phyloP scores from a whole-genome alignment of 2,888 invertebrate species.

The Theretra japonica region DNA sequence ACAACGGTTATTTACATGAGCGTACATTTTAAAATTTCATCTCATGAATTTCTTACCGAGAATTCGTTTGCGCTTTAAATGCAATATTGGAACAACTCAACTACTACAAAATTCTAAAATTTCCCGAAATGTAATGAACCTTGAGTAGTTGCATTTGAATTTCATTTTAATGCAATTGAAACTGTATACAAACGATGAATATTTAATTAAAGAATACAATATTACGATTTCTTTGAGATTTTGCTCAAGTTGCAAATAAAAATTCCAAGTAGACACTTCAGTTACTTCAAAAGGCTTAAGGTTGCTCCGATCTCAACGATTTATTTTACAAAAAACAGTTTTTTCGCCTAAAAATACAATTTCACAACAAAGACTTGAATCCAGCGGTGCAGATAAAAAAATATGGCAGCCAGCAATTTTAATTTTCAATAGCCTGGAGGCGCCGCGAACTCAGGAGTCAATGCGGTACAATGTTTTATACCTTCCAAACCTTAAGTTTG shows the following conservation, averaged over 20 bases:
- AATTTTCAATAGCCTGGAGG: slow-evolving; percentile 80
- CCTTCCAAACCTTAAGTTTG: slow-evolving; percentile 53
- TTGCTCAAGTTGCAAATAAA: neutral
- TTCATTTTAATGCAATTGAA: no score
- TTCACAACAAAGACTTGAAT: slow-evolving; percentile 59
- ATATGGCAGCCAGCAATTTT: slow-evolving; percentile 71
- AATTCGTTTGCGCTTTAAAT: neutral
- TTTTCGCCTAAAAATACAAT: slow-evolving; percentile 41
- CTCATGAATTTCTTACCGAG: neutral
- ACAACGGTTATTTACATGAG: slow-evolving; percentile 18
- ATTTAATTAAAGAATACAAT: neutral
- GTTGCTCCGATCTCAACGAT: neutral
- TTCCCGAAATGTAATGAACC: no score
- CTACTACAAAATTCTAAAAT: no score
- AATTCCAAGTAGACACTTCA: neutral
- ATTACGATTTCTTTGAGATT: neutral
- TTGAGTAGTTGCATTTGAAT: no score
- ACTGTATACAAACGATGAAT: no score
- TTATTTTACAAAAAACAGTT: slow-evolving; percentile 24
- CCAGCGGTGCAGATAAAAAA: slow-evolving; percentile 69
- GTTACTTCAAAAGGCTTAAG: slow-evolving; percentile 11
- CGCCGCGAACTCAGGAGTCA: slow-evolving; percentile 65
- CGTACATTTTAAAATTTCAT: slow-evolving; percentile 12
- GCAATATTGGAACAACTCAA: neutral
- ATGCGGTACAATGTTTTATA: slow-evolving; percentile 69